Evolutionary conservation across 2,113 vertebrate species (phyloP), one percentile per base, ranked within the genome.

Genomic region (Trochalopteron elliotii): DNA sequence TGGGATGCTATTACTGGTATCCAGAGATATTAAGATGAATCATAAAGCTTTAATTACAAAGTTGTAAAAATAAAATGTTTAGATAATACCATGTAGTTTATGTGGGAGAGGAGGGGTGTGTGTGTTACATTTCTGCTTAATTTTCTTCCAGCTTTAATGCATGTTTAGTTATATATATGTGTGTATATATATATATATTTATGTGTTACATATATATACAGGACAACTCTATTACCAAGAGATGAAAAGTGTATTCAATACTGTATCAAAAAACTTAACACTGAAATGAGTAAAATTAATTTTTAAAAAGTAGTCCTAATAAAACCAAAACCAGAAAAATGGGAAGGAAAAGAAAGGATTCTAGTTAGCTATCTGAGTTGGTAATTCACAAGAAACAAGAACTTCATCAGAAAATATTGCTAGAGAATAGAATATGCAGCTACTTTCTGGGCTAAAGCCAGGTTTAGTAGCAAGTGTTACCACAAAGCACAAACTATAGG

Each of bases 31-130:
- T 40, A 25, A 57, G 22, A 33, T 33, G 13, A 80, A 37, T 64
- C 21, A 35, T 27, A 45, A 57, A 57, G 5, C 3, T 69, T 20
- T 56, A 94, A 81, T 53, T 40, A 52, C 15, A 27, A 60, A 69
- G 2, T 37, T 83, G n/a, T 24, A 56, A 87, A 47, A 83, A 74
- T 11, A 55, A 4, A 5, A 3, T 22, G 25, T 82, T 39, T 52
- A 44, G 12, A 14, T 42, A 39, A 56, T 39, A 23, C 2, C 2
- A 20, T 2, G 3, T 20, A 5, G 56, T 80, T 80, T 75, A 57
- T 0, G 1, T 2, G 13, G 11, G 15, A 18, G 17, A 2, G 11
- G 23, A 31, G 28, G 7, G 16, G 11, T 31, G 15, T 28, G 19
- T 8, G 4, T 64, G 7, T 57, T 50, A 18, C 3, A 39, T 55